Conservation (phyloP, 2,888 invertebrate species). For the Philereme vetulata region DNA sequence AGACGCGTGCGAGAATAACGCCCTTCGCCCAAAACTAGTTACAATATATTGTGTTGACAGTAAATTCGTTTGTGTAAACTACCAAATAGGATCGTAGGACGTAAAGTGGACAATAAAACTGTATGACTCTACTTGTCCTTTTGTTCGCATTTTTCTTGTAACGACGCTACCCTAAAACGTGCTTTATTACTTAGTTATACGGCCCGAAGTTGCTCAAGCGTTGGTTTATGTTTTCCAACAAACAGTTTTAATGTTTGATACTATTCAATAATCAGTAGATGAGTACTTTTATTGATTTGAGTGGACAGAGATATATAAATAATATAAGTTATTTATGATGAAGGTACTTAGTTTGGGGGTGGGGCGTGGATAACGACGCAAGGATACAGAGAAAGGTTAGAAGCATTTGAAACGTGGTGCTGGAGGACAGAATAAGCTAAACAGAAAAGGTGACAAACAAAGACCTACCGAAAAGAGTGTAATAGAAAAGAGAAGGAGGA, state of each 20-base stretch:
- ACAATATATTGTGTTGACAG: slow-evolving; percentile 27
- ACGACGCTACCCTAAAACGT: slow-evolving; percentile 10
- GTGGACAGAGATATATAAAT: too few relatives aligned
- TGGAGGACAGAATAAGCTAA: too few relatives aligned
- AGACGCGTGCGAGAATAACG: slow-evolving; percentile 18
- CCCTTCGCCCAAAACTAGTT: slow-evolving; percentile 14
- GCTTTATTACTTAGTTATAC: slow-evolving; percentile 17
- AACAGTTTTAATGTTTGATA: slow-evolving; percentile 19
- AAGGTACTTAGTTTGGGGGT: too few relatives aligned
- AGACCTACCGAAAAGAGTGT: too few relatives aligned
- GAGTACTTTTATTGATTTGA: slow-evolving; percentile 6
- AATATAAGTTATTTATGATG: too few relatives aligned
- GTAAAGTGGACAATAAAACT: slow-evolving; percentile 32
- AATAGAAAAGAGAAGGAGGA: too few relatives aligned
- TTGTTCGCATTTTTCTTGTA: slow-evolving; percentile 20
- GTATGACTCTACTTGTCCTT: slow-evolving; percentile 24
- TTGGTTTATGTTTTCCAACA: slow-evolving; percentile 11
- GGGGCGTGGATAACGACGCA: too few relatives aligned
- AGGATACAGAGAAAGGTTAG: too few relatives aligned
- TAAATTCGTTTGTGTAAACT: slow-evolving; percentile 35
- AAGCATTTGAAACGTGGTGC: too few relatives aligned
- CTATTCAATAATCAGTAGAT: slow-evolving; percentile 10
- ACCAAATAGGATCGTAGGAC: slow-evolving; percentile 29
- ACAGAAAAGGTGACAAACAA: too few relatives aligned
- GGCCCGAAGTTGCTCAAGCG: slow-evolving; percentile 6